A percentile compares a stretch with the other conserved stretches of the same genome.
phyloP scores from a whole-genome alignment of 2,888 invertebrate genomes.

The Abrostola tripartita region DNA sequence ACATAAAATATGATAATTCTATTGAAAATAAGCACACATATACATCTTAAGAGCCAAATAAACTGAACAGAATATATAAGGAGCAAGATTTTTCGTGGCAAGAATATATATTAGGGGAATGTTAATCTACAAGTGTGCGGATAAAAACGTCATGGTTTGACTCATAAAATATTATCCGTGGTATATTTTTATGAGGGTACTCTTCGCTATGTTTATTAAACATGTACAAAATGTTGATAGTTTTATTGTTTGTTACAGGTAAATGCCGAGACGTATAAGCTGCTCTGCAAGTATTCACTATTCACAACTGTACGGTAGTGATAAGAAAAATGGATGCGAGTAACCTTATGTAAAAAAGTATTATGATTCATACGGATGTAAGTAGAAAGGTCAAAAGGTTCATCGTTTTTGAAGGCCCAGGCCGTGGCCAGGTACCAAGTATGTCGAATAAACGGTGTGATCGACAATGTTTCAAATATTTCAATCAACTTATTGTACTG shows the following conservation, averaged over 20 bases:
- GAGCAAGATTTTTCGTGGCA: slow-evolving; percentile 54
- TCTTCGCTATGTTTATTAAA: slow-evolving; percentile 49
- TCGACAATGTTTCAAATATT: too few species aligned
- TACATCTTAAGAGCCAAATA: slow-evolving; percentile 50
- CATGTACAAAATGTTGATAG: slow-evolving; percentile 45
- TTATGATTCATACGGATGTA: too few species aligned
- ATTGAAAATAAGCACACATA: slow-evolving; percentile 50
- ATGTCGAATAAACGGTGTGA: too few species aligned
- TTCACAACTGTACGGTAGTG: not conserved
- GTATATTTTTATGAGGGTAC: slow-evolving; percentile 46
- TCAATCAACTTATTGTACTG: too few species aligned
- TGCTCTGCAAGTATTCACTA: not conserved
- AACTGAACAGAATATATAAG: slow-evolving; percentile 51
- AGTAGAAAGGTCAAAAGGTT: too few species aligned
- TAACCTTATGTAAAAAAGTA: too few species aligned
- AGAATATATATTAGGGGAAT: slow-evolving; percentile 58
- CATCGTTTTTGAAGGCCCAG: too few species aligned
- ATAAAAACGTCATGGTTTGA: slow-evolving; percentile 51
- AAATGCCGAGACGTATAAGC: slow-evolving; percentile 32
- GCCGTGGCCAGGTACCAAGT: too few species aligned
- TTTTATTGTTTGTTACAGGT: slow-evolving; percentile 58
- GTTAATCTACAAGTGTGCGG: slow-evolving; percentile 55
- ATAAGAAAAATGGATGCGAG: not conserved
- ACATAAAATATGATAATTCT: slow-evolving; percentile 35
- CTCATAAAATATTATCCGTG: slow-evolving; percentile 54